A percentile compares a stretch with the other conserved stretches of the same genome.
Evolutionary conservation across 2,113 vertebrate species (phyloP).

Genomic region (Rafetus swinhoei): DNA sequence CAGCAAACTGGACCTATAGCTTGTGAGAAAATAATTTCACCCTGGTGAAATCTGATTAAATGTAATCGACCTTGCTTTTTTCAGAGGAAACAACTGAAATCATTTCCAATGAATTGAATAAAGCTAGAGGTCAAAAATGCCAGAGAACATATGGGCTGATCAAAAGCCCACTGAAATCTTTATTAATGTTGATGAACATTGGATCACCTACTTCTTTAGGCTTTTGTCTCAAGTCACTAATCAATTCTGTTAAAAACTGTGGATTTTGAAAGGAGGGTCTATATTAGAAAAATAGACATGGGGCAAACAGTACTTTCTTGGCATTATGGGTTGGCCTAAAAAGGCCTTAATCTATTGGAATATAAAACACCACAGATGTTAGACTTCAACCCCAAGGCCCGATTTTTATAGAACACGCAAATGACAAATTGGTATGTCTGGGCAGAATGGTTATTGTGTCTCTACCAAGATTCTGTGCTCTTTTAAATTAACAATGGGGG

Average conservation of each 20-base stretch:
- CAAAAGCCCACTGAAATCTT: neutral
- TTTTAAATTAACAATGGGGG: neutral
- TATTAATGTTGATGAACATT: constrained; percentile 25
- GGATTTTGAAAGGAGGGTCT: neutral
- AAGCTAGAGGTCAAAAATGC: neutral
- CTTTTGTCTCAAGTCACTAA: constrained; percentile 13
- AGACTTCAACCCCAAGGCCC: neutral
- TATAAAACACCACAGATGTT: neutral
- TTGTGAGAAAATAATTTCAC: constrained; percentile 10
- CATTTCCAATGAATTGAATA: neutral
- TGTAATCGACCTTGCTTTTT: neutral
- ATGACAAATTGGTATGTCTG: neutral
- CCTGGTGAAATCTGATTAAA: neutral
- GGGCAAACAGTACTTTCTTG: neutral
- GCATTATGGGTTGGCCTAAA: neutral
- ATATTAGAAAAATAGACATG: neutral
- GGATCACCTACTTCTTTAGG: neutral
- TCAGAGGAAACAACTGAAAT: neutral
- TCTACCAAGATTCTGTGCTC: neutral
- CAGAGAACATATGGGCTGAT: constrained; percentile 12
- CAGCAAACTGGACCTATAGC: neutral
- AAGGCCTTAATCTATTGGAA: neutral
- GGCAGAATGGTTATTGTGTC: neutral
- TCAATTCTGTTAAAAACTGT: neutral
- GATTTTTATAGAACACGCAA: neutral